Base-by-base conservation (phyloP, 92 coral and sea anemone species). In the Chrysogorgia sp. region DNA sequence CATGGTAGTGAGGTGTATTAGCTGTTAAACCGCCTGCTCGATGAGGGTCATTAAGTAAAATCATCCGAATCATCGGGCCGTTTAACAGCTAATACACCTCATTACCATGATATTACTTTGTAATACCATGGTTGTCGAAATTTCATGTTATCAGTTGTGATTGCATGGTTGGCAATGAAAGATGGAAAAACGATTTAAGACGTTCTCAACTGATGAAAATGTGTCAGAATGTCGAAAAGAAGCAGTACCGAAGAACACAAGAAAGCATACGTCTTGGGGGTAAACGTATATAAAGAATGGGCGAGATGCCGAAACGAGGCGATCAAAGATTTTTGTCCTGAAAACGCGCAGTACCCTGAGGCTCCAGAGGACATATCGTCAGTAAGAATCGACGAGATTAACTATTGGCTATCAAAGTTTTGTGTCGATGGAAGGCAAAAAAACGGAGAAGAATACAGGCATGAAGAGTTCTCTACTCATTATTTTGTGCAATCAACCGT, bases 251-350 rank as follows among this genome's bases (percentile, higher is more conserved):
- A 60, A 60, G n/a, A 60, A 60, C 17, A 60, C 66, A 1, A 60
- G 66, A 29, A 60, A 60, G n/a, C 66, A 60, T 12, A 60, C 66
- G 14, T 24, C 35, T 26, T 60, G 66, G 37, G 66, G 66, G 5
- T 60, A 60, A 60, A 60, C n/a, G 66, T 60, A 1, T 60, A 60
- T 60, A 60, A 60, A 60, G 37, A 24, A 63, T 63, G 70, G 47
- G 2, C 70, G 70, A 21, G 20, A 63, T 7, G 45, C 0, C 12
- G 70, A 21, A 21, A 34, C 7, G 26, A 0, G 24, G 47, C 12
- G 48, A 7, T 63, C 15, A 13, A 34, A 32, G 70, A 63, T 34
- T 63, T 63, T 63, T 19, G 20, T 1, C 24, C 70, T 6, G 25
- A 63, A 63, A 8, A 63, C 21, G 70, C 22, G 17, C 20, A 34